Evolutionary conservation across 1,140 invertebrate species (phyloP), one percentile per base, ranked within the genome.

Genomic region (Lordiphosa collinella): DNA sequence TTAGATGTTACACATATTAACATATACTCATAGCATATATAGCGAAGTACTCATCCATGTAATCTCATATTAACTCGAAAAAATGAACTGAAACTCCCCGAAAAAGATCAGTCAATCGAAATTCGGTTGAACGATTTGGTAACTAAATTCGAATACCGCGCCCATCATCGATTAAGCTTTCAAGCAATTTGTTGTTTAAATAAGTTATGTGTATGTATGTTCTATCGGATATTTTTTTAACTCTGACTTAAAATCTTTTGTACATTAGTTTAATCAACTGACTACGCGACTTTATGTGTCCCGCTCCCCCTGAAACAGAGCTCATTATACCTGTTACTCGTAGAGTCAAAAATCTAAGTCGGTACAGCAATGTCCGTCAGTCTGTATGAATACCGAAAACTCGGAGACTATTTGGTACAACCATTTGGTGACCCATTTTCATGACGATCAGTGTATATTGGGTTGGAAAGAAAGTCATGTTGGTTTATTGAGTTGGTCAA

Each of bases 201-300:
- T 50, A 25, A 51, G 37, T 64, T 50, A 38, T 70, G 55, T 75
- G 69, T 65, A 60, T 64, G 62, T 67, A 7, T 29, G 25, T 29
- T 8, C 25, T 8, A 29, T 69, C 74, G 52, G 69, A 79, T 69
- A 73, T 65, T 44, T 53, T 53, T 48, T 52, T 59, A 29, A 35
- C 38, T 9, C n/a, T 44, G 18, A 25, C 5, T 22, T 16, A 37
- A 52, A 41, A 51, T 29, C 76, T 82, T 63, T 80, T 80, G 76
- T 80, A 80, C 59, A 60, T 67, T 80, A 80, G 36, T 84, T 80
- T 84, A 41, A 58, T 58, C 49, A 51, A 35, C 34, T 44, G 54
- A 56, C 50, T 36, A 18, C 41, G 9, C 22, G 10, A 10, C 41
- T 29, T 32, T 7, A 14, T 52, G 32, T 62, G 16, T 61, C 31